These are phyloP conservation scores for Dicrurus megarhynchus DNA, from an alignment of 2,113 vertebrate genomes.

Conservation along the genomic window DNA sequence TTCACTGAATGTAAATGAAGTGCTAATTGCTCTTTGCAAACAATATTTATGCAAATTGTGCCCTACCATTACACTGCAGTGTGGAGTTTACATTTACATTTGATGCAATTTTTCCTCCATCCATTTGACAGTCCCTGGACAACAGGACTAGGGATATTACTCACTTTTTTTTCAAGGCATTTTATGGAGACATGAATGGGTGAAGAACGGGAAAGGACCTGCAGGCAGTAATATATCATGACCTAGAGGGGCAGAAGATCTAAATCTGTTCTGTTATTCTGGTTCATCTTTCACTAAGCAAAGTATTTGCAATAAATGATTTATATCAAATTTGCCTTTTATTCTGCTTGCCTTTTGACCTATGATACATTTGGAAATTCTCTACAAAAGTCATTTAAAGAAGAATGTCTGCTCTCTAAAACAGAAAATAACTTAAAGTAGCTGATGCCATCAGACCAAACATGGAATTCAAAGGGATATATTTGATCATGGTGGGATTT, in stretches of 20 bases:
- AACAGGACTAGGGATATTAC: not conserved
- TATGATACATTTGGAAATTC: not conserved
- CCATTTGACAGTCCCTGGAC: conserved; percentile 36
- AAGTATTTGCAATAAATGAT: conserved; percentile 13
- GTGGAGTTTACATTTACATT: not conserved
- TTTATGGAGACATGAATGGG: not conserved
- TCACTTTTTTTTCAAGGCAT: not conserved
- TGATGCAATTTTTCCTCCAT: not conserved
- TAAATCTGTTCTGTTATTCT: conserved; percentile 41
- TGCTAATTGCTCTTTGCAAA: conserved; percentile 75
- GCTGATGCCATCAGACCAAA: not conserved
- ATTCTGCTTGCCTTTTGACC: not conserved
- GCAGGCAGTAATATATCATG: conserved; percentile 18
- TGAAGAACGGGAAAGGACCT: conserved; percentile 28
- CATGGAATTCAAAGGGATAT: not conserved
- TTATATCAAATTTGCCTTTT: not conserved
- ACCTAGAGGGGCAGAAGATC: not conserved
- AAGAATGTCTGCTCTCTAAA: not conserved
- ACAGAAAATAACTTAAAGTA: not conserved
- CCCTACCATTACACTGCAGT: not conserved
- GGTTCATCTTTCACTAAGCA: conserved; percentile 10
- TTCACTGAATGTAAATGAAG: conserved; percentile 68
- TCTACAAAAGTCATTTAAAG: not conserved
- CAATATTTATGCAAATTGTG: conserved; percentile 76
- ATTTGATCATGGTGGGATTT: not conserved